phyloP scores from a whole-genome alignment of 2,797 vertebrate genomes.

The Cryptoprocta ferox region DNA sequence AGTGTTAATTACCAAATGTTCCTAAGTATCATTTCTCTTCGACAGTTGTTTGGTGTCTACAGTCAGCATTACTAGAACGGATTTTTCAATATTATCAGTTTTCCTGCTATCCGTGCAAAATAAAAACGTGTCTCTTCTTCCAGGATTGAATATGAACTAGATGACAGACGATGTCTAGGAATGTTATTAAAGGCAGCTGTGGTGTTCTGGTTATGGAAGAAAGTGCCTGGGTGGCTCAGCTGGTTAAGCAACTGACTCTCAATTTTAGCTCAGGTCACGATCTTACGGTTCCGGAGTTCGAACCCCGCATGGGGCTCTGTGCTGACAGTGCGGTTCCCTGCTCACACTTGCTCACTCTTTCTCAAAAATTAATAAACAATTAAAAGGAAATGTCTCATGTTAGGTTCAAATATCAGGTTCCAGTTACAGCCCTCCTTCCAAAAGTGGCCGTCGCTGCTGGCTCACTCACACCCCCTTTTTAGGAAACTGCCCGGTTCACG shows the following conservation, averaged over 20 bases:
- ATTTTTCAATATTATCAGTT: conserved; percentile 29
- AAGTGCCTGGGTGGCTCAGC: neutral
- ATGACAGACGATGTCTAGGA: neutral
- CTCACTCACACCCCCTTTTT: neutral
- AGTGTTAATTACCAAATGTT: conserved; percentile 12
- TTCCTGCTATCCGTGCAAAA: neutral
- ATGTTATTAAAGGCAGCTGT: neutral
- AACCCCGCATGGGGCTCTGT: no score
- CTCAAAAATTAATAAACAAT: no score
- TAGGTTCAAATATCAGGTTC: no score
- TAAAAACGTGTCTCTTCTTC: conserved; percentile 20
- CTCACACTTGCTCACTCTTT: no score
- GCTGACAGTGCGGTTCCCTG: no score
- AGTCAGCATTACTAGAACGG: neutral
- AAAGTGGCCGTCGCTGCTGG: neutral
- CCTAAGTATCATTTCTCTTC: conserved; percentile 24
- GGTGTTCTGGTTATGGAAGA: neutral
- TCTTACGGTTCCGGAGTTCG: no score
- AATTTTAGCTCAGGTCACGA: no score
- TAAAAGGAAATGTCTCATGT: neutral
- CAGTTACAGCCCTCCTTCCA: neutral
- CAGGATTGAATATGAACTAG: neutral
- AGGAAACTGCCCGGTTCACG: neutral
- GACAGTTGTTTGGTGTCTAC: neutral
- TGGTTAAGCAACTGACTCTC: no score